phyloP scores from a whole-genome alignment of 37 sponge, comb jelly and placozoan species.

The Tethya wilhelma region DNA sequence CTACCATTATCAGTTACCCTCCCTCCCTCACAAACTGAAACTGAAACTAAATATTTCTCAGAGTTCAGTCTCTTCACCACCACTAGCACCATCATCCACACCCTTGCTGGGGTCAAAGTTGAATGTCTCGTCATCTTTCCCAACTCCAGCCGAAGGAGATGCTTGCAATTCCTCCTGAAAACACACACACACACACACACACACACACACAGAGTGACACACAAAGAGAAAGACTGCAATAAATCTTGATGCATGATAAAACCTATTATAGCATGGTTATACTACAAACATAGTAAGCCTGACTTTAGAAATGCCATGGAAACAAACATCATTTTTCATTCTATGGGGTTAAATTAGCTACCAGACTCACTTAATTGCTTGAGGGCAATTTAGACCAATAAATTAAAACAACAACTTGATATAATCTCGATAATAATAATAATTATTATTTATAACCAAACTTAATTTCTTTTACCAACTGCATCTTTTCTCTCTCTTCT shows the following conservation, averaged over 20 bases:
- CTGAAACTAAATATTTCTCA: not conserved
- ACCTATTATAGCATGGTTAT: not conserved
- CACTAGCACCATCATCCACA: not conserved
- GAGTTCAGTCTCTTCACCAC: slow-evolving; percentile 11
- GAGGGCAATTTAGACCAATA: not conserved
- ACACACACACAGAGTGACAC: slow-evolving; percentile 7
- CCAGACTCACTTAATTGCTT: too few species aligned
- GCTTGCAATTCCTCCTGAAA: too few species aligned
- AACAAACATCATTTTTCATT: too few species aligned
- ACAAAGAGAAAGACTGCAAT: slow-evolving; percentile 1
- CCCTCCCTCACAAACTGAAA: too few species aligned
- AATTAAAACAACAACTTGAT: not conserved
- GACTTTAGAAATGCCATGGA: too few species aligned
- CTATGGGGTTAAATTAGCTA: too few species aligned
- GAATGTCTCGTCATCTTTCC: not conserved
- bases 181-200: not conserved
- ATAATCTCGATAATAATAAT: not conserved
- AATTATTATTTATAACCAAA: too few species aligned
- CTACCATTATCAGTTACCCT: too few species aligned
- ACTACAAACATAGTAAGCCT: too few species aligned
- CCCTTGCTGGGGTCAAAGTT: slow-evolving; percentile 12
- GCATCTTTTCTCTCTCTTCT: slow-evolving; percentile 1
- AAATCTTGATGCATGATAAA: not conserved
- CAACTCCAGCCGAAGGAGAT: not conserved
- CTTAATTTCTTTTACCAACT: not conserved